Conservation (phyloP, 2,797 vertebrate species). For the Epinephelus awoara region DNA sequence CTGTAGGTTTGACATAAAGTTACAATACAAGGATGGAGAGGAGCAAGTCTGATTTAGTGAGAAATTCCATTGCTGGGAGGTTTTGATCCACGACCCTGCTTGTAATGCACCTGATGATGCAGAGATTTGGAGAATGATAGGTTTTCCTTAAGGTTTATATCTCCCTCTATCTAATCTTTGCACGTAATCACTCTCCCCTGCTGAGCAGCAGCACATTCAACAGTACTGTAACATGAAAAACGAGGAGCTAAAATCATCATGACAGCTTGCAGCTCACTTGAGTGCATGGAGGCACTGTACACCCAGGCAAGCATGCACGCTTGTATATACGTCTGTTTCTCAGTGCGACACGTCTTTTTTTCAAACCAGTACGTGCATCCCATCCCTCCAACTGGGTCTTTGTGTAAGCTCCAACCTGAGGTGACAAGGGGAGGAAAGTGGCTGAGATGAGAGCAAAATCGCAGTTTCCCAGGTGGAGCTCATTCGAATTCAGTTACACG, state of each 20-base stretch:
- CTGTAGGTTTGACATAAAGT: conserved; percentile 43
- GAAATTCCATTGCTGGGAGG: conserved; percentile 46
- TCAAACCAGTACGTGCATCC: conserved; percentile 20
- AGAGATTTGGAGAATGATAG: conserved; percentile 59
- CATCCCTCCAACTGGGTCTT: not conserved
- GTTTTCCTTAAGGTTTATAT: conserved; percentile 70
- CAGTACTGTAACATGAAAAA: conserved; percentile 76
- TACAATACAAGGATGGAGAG: conserved; percentile 46
- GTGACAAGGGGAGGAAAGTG: conserved; percentile 40
- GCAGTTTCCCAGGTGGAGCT: conserved; percentile 40
- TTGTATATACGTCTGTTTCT: conserved; percentile 59
- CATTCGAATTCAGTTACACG: conserved; percentile 65
- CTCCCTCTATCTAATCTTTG: conserved; percentile 73
- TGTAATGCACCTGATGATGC: conserved; percentile 64
- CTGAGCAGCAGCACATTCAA: conserved; percentile 66
- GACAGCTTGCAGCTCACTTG: conserved; percentile 78
- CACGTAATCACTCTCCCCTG: conserved; percentile 70
- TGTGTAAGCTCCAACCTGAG: conserved; percentile 34
- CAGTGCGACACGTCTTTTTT: conserved; percentile 42
- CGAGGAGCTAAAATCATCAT: conserved; percentile 64
- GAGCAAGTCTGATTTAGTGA: conserved; percentile 55
- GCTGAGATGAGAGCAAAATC: conserved; percentile 35
- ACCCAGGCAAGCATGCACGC: conserved; percentile 42
- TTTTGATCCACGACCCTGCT: conserved; percentile 58
- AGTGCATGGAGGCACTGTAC: conserved; percentile 50